Evolutionary conservation across 2,888 invertebrate species (phyloP).

Genomic region (Diarsia dahlii): DNA sequence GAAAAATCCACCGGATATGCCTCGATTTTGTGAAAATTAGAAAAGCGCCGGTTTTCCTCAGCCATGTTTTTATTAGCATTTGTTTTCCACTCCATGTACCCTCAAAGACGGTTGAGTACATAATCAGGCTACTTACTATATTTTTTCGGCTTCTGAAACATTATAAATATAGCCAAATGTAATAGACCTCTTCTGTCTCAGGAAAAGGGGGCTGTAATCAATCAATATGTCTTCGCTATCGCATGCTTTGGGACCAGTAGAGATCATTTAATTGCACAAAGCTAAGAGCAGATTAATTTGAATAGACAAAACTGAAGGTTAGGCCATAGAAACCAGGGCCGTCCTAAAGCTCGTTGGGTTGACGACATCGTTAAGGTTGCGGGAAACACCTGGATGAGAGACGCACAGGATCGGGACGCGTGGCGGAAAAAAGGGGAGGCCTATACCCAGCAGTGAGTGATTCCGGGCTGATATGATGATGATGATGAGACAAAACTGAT

Average conservation of each 20-base stretch:
- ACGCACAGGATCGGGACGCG: too few relatives aligned
- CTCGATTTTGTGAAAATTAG: not conserved
- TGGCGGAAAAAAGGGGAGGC: too few relatives aligned
- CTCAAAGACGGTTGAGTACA: not conserved
- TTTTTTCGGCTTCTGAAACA: not conserved
- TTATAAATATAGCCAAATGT: too few relatives aligned
- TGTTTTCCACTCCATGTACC: not conserved
- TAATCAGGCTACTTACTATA: not conserved
- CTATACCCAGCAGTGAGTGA: too few relatives aligned
- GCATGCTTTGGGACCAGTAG: not conserved
- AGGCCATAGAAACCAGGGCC: too few relatives aligned
- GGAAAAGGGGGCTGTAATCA: not conserved
- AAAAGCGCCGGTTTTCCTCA: not conserved
- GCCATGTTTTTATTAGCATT: not conserved
- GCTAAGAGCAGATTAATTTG: too few relatives aligned
- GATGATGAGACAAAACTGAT: too few relatives aligned
- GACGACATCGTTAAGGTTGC: too few relatives aligned
- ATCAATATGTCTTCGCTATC: not conserved
- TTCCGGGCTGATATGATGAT: too few relatives aligned
- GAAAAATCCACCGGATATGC: not conserved
- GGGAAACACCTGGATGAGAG: too few relatives aligned
- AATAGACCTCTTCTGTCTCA: not conserved
- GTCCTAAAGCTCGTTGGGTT: too few relatives aligned
- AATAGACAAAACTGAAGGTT: too few relatives aligned
- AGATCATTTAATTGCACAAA: not conserved